Percentiles rank a stretch among this genome's conserved stretches.
phyloP scores from a whole-genome alignment of 2,797 vertebrate genomes.

The Paedocypris micromegethes region DNA sequence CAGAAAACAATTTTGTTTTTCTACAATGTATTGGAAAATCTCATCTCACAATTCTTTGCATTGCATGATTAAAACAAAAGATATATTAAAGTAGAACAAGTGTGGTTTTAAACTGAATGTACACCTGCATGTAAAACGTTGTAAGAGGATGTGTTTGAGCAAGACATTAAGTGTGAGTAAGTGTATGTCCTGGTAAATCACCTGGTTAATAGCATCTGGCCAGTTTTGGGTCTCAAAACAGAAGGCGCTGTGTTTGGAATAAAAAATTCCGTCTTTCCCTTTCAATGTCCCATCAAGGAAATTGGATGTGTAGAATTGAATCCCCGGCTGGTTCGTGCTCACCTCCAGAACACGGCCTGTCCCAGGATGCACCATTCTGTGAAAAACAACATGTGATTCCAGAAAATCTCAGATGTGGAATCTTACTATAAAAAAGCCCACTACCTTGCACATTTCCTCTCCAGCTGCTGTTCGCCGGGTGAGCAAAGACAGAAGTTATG shows the following conservation, averaged over 20 bases:
- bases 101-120: background rate
- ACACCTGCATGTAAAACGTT: background rate
- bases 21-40: background rate
- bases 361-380: slow-evolving; percentile 73
- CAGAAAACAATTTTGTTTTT: background rate
- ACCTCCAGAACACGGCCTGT: slow-evolving; percentile 83
- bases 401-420: background rate
- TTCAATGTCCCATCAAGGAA: slow-evolving; percentile 81
- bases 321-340: slow-evolving; percentile 83
- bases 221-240: slow-evolving; percentile 95
- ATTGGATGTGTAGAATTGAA: slow-evolving; percentile 94
- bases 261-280: slow-evolving; percentile 74
- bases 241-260: slow-evolving; percentile 83
- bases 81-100: too few relatives aligned
- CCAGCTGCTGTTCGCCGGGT: slow-evolving; percentile 54
- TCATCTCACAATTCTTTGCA: background rate
- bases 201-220: slow-evolving; percentile 91
- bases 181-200: slow-evolving; percentile 48
- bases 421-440: background rate
- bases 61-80: too few relatives aligned
- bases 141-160: background rate
- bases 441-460: slow-evolving; percentile 67
- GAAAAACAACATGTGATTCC: background rate
- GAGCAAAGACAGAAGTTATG: slow-evolving; percentile 87
- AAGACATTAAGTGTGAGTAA: too few relatives aligned